Conservation (phyloP, 2,888 invertebrate genomes). For the Hirtodrosophila duncani region DNA sequence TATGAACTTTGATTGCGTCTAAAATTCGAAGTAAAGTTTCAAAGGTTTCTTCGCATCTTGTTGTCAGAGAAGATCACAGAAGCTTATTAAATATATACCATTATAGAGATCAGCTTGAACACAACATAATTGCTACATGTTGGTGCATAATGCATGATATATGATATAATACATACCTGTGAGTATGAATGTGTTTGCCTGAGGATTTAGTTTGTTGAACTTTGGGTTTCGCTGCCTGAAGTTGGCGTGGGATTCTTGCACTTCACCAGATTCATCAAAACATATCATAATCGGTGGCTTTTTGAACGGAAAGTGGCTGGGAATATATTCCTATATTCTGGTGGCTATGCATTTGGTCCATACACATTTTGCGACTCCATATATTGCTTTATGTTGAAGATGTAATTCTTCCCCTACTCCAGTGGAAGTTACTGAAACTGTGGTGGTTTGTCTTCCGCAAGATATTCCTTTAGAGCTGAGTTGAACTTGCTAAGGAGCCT, state of each 20-base stretch:
- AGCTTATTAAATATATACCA: slow-evolving; percentile 25
- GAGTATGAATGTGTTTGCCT: slow-evolving; percentile 10
- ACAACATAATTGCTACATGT: too few species aligned
- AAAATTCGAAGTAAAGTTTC: too few species aligned
- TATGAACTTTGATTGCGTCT: too few species aligned
- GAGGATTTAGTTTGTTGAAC: too few species aligned
- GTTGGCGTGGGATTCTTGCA: slow-evolving; percentile 23
- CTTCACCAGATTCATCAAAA: slow-evolving; percentile 29
- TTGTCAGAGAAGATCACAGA: slow-evolving; percentile 12
- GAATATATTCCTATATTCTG: slow-evolving; percentile 2
- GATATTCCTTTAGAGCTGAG: slow-evolving; percentile 27
- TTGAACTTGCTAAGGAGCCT: slow-evolving; percentile 8
- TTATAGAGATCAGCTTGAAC: slow-evolving; percentile 6
- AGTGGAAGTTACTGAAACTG: not conserved
- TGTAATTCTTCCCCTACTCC: not conserved
- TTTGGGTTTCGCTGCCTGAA: too few species aligned
- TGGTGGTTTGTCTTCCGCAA: not conserved
- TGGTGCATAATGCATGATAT: too few species aligned
- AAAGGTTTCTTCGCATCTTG: too few species aligned
- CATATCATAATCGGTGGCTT: slow-evolving; percentile 11
- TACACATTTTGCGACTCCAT: not conserved
- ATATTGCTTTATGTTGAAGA: too few species aligned
- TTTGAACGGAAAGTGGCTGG: not conserved
- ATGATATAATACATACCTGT: slow-evolving; percentile 1
- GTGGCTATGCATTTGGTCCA: not conserved